Conservation (phyloP, 2,113 vertebrate genomes). For the Oncorhynchus nerka region DNA sequence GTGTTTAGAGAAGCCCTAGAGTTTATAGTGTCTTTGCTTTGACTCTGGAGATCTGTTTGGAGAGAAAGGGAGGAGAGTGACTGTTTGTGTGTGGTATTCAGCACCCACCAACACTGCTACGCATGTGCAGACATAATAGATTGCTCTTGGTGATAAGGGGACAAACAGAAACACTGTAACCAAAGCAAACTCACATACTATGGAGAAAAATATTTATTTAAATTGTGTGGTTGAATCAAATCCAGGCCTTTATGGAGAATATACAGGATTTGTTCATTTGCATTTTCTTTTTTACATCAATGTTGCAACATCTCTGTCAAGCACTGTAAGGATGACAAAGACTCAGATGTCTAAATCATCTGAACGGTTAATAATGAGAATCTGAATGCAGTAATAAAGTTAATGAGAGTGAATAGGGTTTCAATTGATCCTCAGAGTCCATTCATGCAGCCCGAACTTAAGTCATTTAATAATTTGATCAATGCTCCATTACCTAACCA, state of each 20-base stretch:
- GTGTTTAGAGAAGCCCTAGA: conserved; percentile 39
- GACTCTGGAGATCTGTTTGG: conserved; percentile 18
- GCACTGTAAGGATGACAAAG: background rate
- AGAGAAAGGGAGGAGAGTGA: conserved; percentile 2
- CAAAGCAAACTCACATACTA: conserved; percentile 34
- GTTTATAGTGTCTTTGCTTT: conserved; percentile 30
- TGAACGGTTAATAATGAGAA: background rate
- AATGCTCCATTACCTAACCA: background rate
- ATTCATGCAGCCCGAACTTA: background rate
- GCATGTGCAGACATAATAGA: conserved; percentile 3
- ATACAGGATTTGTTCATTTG: background rate
- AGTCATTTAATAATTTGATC: background rate
- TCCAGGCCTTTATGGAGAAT: background rate
- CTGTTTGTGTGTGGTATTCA: conserved; percentile 1
- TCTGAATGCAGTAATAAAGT: background rate
- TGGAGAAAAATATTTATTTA: background rate
- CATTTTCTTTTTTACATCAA: background rate
- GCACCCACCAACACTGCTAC: conserved; percentile 1
- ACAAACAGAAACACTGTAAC: conserved; percentile 38
- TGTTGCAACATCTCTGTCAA: background rate
- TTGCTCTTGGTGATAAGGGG: conserved; percentile 12
- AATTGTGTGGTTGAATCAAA: background rate
- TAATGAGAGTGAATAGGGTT: background rate
- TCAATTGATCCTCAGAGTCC: background rate
- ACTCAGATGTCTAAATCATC: background rate